Conservation (phyloP, 2,888 invertebrate species). For the Willowsia nigromaculata region DNA sequence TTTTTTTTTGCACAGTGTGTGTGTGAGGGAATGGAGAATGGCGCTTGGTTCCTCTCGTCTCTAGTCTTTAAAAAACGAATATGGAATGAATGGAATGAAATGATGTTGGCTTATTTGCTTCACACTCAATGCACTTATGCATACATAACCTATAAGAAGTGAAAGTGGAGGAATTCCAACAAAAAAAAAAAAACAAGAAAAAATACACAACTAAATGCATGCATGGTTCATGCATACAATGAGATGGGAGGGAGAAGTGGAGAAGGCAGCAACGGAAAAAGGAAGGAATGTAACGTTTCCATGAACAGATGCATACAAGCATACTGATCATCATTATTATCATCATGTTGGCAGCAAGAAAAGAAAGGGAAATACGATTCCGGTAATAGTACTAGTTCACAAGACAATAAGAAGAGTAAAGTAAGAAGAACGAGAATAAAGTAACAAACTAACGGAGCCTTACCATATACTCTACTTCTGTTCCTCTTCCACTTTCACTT, state of each 20-base stretch:
- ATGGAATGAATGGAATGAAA: conserved; percentile 31
- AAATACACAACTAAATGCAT: conserved; percentile 22
- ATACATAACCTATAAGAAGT: conserved; percentile 6
- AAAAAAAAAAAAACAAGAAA: conserved; percentile 47
- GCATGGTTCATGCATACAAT: background rate
- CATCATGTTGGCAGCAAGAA: background rate
- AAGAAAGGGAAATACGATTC: conserved; percentile 48
- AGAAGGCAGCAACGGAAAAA: background rate
- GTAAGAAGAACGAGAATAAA: conserved; percentile 7
- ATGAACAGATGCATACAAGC: background rate
- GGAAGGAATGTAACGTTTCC: background rate
- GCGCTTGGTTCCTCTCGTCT: background rate
- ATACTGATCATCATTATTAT: conserved; percentile 16
- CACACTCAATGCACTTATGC: conserved; percentile 4
- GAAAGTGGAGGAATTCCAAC: conserved; percentile 2
- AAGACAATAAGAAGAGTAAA: conserved; percentile 56
- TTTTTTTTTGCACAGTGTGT: background rate
- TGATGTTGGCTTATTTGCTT: conserved; percentile 12
- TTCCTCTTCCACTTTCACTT: conserved; percentile 42
- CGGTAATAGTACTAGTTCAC: conserved; percentile 46
- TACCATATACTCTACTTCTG: no score
- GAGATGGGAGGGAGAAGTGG: background rate
- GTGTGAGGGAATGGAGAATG: background rate
- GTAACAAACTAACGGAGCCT: conserved; percentile 21
- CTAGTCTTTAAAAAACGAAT: background rate